These are phyloP conservation scores for Dryobotodes eremita DNA, from an alignment of 2,888 invertebrate genomes.

Conservation along the genomic window DNA sequence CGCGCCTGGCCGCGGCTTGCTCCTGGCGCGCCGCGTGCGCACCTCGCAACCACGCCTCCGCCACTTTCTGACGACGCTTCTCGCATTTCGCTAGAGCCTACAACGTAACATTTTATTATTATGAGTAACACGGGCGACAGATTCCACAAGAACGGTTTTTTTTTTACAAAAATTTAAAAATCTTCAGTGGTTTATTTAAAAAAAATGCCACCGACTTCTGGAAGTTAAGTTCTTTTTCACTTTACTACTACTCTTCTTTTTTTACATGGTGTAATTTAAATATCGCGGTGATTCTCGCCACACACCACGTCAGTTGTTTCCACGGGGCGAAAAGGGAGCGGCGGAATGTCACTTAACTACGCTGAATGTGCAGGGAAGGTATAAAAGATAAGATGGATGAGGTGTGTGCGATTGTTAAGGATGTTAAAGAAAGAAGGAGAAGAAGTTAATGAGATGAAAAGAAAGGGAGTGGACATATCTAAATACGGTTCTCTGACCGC, in stretches of 20 bases:
- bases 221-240: too few relatives aligned
- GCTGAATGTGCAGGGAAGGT: background rate
- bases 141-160: background rate
- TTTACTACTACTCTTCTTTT: too few relatives aligned
- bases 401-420: background rate
- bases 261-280: too few relatives aligned
- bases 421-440: background rate
- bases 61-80: conserved; percentile 97
- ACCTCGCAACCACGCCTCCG: conserved; percentile 98
- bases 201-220: too few relatives aligned
- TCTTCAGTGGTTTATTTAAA: too few relatives aligned
- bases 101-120: background rate
- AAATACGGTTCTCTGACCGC: too few relatives aligned
- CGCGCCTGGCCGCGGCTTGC: conserved; percentile 97
- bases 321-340: background rate
- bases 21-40: conserved; percentile 99
- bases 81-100: conserved; percentile 97
- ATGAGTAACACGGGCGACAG: background rate
- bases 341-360: background rate
- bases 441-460: too few relatives aligned
- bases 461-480: too few relatives aligned
- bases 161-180: background rate
- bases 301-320: background rate
- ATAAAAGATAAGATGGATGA: background rate
- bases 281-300: too few relatives aligned